Percentiles rank a stretch among this genome's conserved stretches.
phyloP scores from a whole-genome alignment of 2,888 invertebrate genomes.

The Xestia xanthographa region DNA sequence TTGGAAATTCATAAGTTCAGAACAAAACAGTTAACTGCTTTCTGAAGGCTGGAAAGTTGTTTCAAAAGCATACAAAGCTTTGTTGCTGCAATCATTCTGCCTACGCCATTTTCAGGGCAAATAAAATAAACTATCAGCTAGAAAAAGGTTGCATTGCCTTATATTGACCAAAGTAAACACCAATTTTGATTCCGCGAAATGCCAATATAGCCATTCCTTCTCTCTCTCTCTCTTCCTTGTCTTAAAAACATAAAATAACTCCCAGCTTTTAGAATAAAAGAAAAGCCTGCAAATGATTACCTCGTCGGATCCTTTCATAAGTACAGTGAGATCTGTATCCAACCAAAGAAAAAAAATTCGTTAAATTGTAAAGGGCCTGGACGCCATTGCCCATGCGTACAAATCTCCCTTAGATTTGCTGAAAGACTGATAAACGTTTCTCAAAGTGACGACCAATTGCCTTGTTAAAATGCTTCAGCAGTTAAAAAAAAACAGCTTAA shows the following conservation, averaged over 20 bases:
- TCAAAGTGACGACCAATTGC: not conserved
- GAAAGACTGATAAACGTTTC: not conserved
- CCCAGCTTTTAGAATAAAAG: not conserved
- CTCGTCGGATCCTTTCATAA: not conserved
- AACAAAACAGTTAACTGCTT: slow-evolving; percentile 23
- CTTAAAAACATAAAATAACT: not conserved
- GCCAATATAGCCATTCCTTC: not conserved
- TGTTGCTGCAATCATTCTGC: not conserved
- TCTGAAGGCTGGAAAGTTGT: not conserved
- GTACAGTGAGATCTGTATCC: not conserved
- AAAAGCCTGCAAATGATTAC: not conserved
- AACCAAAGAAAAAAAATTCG: slow-evolving; percentile 46
- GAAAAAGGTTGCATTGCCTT: too few relatives aligned
- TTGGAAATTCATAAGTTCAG: slow-evolving; percentile 35
- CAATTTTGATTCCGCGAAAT: not conserved
- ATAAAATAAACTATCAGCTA: not conserved
- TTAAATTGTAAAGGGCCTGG: slow-evolving; percentile 58
- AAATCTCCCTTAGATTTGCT: slow-evolving; percentile 82
- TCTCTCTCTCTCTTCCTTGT: too few relatives aligned
- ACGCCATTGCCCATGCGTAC: slow-evolving; percentile 66
- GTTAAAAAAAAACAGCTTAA: slow-evolving; percentile 5
- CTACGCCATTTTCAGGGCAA: too few relatives aligned
- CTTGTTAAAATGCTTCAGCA: not conserved
- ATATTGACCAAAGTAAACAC: not conserved
- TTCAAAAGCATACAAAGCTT: not conserved